Evolutionary conservation across 2,888 invertebrate species (phyloP).

Genomic region (Drosophila putrida): DNA sequence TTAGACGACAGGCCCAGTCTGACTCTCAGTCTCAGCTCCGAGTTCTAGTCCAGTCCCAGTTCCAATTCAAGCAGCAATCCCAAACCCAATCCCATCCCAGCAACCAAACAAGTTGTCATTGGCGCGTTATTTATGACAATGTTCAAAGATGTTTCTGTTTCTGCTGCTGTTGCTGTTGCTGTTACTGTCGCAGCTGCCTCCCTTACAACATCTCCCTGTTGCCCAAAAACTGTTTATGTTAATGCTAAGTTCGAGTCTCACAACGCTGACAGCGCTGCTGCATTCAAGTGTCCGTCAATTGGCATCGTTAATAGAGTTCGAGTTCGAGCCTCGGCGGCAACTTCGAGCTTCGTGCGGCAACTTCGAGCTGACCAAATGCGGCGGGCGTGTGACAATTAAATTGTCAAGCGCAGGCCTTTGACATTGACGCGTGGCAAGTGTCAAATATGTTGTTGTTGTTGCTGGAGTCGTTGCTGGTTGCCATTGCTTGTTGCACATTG

Average conservation of each 20-base stretch:
- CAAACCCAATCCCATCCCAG: conserved; percentile 39
- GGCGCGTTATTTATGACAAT: conserved; percentile 81
- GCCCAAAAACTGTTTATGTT: conserved; percentile 71
- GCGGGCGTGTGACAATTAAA: conserved; percentile 84
- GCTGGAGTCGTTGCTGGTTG: conserved; percentile 22
- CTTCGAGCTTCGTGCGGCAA: conserved; percentile 2
- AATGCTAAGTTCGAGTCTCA: conserved; percentile 54
- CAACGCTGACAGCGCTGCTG: conserved; percentile 64
- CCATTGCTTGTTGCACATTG: background rate
- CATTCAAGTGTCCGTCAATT: conserved; percentile 81
- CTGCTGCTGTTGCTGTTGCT: conserved; percentile 53
- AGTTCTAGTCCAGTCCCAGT: conserved; percentile 22
- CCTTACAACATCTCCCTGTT: conserved; percentile 29
- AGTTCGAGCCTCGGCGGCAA: conserved; percentile 48
- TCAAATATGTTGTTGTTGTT: conserved; percentile 46
- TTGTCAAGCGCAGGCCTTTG: conserved; percentile 75
- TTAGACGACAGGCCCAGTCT: conserved; percentile 59
- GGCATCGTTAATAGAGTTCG: conserved; percentile 78
- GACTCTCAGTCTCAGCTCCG: conserved; percentile 30
- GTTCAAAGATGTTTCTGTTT: conserved; percentile 74
- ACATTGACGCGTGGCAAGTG: conserved; percentile 76
- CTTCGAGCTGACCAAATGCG: conserved; percentile 69
- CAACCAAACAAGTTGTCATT: conserved; percentile 74
- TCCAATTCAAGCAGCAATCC: conserved; percentile 11
- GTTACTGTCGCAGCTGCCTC: conserved; percentile 44